These are phyloP conservation scores for Atractosteus spatula DNA, from an alignment of 2,113 vertebrate species.

Conservation along the genomic window DNA sequence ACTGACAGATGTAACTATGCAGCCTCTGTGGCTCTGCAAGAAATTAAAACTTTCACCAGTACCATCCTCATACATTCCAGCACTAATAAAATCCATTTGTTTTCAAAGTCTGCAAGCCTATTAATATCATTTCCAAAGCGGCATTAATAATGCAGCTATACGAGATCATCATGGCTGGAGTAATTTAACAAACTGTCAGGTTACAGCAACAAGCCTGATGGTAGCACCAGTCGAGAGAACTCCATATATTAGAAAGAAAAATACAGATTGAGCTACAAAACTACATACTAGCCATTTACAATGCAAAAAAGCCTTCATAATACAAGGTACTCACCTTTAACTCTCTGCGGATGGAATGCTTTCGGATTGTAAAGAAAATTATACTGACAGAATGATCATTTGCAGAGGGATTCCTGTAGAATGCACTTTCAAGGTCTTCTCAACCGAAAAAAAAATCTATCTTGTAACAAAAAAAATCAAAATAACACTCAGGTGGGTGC, in stretches of 20 bases:
- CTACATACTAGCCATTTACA: not conserved
- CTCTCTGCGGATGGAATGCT: slow-evolving; percentile 24
- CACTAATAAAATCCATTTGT: not conserved
- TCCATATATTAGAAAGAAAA: not conserved
- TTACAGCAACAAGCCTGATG: slow-evolving; percentile 4
- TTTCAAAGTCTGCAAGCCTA: slow-evolving; percentile 1
- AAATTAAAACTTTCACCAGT: not conserved
- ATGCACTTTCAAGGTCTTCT: slow-evolving; percentile 37
- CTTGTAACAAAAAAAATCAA: slow-evolving; percentile 25
- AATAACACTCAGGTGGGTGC: slow-evolving; percentile 17
- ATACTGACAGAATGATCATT: slow-evolving; percentile 35
- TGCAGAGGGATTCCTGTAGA: slow-evolving; percentile 40
- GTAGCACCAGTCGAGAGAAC: not conserved
- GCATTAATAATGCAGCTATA: not conserved
- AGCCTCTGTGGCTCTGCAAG: not conserved
- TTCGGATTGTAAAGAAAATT: slow-evolving; percentile 21
- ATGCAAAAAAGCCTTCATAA: not conserved
- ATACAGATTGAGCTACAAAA: not conserved
- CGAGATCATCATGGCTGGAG: not conserved
- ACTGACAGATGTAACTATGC: slow-evolving; percentile 24
- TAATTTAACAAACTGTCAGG: slow-evolving; percentile 15
- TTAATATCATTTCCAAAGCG: slow-evolving; percentile 5
- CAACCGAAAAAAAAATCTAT: slow-evolving; percentile 69
- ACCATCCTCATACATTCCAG: not conserved
- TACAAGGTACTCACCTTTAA: slow-evolving; percentile 57